phyloP scores from a whole-genome alignment of 2,888 invertebrate genomes.

The Boloria selene region DNA sequence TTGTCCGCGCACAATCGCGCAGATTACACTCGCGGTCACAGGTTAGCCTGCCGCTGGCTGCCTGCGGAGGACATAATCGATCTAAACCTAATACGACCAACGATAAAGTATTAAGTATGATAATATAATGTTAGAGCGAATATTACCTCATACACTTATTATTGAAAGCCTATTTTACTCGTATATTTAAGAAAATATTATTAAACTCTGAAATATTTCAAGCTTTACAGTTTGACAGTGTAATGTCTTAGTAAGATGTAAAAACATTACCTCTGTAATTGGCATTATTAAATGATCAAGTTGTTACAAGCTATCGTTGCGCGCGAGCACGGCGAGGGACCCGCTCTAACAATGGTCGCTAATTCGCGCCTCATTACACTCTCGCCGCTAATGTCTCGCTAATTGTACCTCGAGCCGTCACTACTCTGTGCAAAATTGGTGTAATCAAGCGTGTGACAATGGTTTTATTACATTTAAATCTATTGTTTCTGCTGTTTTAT shows the following conservation, averaged over 20 bases:
- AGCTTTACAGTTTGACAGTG: too few relatives aligned
- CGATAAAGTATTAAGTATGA: background rate
- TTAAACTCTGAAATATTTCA: too few relatives aligned
- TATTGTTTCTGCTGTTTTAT: slow-evolving; percentile 18
- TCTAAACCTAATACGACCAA: background rate
- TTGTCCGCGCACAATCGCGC: slow-evolving; percentile 39
- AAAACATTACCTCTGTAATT: too few relatives aligned
- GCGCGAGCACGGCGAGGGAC: background rate
- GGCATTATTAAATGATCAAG: too few relatives aligned
- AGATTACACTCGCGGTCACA: slow-evolving; percentile 25
- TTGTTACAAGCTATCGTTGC: too few relatives aligned
- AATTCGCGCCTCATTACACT: slow-evolving; percentile 61
- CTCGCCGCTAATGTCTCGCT: slow-evolving; percentile 62
- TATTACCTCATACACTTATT: too few relatives aligned
- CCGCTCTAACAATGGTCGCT: slow-evolving; percentile 52
- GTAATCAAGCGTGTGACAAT: slow-evolving; percentile 27
- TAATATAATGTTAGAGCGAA: too few relatives aligned
- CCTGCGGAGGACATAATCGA: background rate
- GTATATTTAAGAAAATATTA: too few relatives aligned
- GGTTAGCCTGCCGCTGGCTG: background rate
- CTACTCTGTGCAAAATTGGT: slow-evolving; percentile 23
- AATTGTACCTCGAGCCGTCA: slow-evolving; percentile 41
- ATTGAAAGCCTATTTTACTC: too few relatives aligned
- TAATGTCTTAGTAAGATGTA: too few relatives aligned
- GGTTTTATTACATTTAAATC: slow-evolving; percentile 19